phyloP scores from a whole-genome alignment of 2,113 vertebrate species.

The Zapornia atra region DNA sequence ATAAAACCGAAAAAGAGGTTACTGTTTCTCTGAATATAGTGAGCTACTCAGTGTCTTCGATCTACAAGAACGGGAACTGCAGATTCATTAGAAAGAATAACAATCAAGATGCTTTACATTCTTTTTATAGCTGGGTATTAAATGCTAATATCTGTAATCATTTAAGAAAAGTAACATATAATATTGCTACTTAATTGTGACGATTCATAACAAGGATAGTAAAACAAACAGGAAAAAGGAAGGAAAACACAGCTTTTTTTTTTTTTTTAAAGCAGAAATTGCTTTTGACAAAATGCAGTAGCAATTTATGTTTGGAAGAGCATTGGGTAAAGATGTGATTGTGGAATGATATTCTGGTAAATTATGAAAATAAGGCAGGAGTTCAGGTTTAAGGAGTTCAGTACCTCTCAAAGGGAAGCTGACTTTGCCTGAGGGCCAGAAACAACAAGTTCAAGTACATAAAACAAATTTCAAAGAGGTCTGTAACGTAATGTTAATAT shows the following conservation, averaged over 20 bases:
- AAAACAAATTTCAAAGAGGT: neutral
- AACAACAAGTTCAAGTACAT: neutral
- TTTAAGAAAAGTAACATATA: neutral
- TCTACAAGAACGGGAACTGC: neutral
- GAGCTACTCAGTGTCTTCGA: neutral
- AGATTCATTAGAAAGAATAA: neutral
- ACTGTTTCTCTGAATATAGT: neutral
- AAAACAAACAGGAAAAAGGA: neutral
- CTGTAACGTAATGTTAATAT: neutral
- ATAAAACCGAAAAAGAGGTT: neutral
- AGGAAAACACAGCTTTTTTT: neutral
- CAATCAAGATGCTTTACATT: neutral
- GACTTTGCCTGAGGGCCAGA: neutral
- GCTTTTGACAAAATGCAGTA: neutral
- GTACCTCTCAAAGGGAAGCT: neutral
- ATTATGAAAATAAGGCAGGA: neutral
- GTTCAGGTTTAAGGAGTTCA: neutral
- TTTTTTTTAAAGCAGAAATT: neutral
- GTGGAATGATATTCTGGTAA: neutral
- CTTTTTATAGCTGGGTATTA: neutral
- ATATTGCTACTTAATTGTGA: neutral
- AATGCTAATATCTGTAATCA: neutral
- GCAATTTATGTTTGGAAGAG: neutral
- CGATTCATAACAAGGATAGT: neutral
- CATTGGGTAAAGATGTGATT: neutral